Evolutionary conservation across 2,888 invertebrate species (phyloP).

Genomic region (Pegoplata infirma): DNA sequence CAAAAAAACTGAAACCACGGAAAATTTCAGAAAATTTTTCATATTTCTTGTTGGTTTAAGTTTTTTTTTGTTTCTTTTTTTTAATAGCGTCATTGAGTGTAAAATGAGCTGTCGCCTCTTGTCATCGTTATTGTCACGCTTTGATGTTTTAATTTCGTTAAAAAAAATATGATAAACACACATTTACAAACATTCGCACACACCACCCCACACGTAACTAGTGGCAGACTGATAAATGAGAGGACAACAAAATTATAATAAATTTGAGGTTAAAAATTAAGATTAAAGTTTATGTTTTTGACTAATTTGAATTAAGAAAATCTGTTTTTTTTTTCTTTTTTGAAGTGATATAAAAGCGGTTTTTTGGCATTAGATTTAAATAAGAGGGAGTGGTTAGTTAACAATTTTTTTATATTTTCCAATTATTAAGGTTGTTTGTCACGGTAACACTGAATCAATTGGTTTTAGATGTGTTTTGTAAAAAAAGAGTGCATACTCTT

Average conservation of each 20-base stretch:
- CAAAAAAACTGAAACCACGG: neutral
- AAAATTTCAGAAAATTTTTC: neutral
- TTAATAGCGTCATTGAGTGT: slow-evolving; percentile 33
- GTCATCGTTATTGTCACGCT: slow-evolving; percentile 25
- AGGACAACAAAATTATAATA: neutral
- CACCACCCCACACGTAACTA: neutral
- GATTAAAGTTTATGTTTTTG: neutral
- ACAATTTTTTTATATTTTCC: too few species aligned
- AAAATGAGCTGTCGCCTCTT: slow-evolving; percentile 33
- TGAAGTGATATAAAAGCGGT: too few species aligned
- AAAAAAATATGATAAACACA: too few species aligned
- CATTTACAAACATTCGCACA: neutral
- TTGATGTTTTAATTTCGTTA: slow-evolving; percentile 31
- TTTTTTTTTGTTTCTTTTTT: slow-evolving; percentile 3
- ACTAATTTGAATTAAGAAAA: neutral
- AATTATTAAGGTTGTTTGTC: too few species aligned
- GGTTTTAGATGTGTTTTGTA: too few species aligned
- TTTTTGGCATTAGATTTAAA: too few species aligned
- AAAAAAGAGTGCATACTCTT: too few species aligned
- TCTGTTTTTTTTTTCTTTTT: too few species aligned
- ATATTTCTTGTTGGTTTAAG: neutral
- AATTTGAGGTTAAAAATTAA: neutral
- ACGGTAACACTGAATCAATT: too few species aligned
- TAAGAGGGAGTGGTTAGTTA: too few species aligned
- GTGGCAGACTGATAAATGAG: neutral